Base-by-base conservation (phyloP, 2,888 invertebrate species). In the Seira ritae region DNA sequence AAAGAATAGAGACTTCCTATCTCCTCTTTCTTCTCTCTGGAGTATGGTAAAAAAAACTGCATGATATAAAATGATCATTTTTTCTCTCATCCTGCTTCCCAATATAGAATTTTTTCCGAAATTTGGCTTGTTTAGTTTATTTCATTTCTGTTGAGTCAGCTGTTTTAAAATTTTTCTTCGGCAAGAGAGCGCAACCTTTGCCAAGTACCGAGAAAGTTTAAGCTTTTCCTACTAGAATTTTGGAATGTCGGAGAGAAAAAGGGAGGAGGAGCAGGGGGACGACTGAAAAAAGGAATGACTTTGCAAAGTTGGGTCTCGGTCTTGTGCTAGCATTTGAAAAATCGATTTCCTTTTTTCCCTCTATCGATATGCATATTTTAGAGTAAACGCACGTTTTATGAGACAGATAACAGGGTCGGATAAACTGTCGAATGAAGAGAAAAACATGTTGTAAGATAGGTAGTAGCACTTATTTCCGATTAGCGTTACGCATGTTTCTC, bases 21-120 rank as follows among this genome's bases (percentile, higher is more conserved):
- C 68, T 75, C 55, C 31, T 37, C 62, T 24, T 68, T 71, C 23
- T 42, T 37, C 22, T 72, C 62, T 8, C 15, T 6, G 68, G 17
- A 68, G 31, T 24, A 65, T 17, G 65, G 65, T 65, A 19, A 3
- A 8, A 10, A 23, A n/a, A 70, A 70, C 55, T 65, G 17, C 73
- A 65, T 74, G 42, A 74, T 42, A 46, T n/a, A 37, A 55, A 62
- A 60, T 62, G 31, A 72, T 72, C 72, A 60, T 62, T 60, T 60
- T 22, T 3, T 37, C 67, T 22, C 24, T 6, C 8, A 60, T 10
- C 17, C 19, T 68, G 24, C 20, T 68, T 31, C 37, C 23, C 24
- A 24, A 23, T 65, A 20, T 20, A 67, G 67, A 67, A 19, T 67
- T 24, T 24, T n/a, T 20, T 72, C 24, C 31, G 31, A 8, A 50